Percentiles rank a stretch among this genome's conserved stretches.
Evolutionary conservation across 2,113 vertebrate species (phyloP).

Genomic region (Percina caprodes): DNA sequence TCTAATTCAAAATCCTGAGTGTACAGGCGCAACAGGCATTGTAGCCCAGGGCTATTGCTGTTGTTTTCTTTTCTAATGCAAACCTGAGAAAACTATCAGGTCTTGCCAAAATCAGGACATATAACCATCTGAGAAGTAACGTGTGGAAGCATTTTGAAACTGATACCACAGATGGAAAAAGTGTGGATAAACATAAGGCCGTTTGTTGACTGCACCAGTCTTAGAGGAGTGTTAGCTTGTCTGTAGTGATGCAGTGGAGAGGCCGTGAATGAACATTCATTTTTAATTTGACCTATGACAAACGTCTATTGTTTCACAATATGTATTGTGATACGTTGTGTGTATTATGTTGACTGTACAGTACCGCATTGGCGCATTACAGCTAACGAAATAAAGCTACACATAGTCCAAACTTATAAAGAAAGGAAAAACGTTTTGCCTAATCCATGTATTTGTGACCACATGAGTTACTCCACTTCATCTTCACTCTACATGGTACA

Average conservation of each 20-base stretch:
- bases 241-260: background rate
- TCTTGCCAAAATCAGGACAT: background rate
- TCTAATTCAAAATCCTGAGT: background rate
- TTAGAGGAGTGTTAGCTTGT: background rate
- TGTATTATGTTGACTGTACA: background rate
- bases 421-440: conserved; percentile 25
- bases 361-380: background rate
- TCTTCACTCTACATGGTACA: conserved; percentile 63
- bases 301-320: background rate
- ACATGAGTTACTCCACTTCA: conserved; percentile 63
- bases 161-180: background rate
- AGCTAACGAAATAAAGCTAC: background rate
- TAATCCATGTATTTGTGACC: conserved; percentile 47
- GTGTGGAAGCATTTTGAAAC: background rate
- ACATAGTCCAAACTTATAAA: conserved; percentile 3
- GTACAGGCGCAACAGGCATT: background rate
- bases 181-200: background rate
- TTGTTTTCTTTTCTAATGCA: background rate
- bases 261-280: background rate
- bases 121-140: background rate
- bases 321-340: background rate
- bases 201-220: background rate
- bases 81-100: background rate
- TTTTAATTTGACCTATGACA: background rate
- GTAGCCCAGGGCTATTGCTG: background rate